These are phyloP conservation scores for Elgonia sp. DNA, from an alignment of 2,888 invertebrate species.

Conservation along the genomic window DNA sequence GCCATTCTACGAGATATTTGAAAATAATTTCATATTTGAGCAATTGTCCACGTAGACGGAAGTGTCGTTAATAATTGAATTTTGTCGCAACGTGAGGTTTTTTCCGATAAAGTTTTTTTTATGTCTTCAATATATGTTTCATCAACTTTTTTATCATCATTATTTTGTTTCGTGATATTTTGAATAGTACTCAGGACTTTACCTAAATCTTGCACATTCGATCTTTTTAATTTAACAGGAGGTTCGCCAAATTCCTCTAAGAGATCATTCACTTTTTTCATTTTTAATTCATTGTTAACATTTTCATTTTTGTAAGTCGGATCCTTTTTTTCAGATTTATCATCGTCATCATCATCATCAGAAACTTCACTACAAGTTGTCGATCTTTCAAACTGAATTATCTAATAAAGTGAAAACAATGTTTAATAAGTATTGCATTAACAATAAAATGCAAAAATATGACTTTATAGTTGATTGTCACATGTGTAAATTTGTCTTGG, in stretches of 20 bases:
- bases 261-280: neutral
- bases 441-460: too few species aligned
- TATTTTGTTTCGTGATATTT: slow-evolving; percentile 3
- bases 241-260: slow-evolving; percentile 23
- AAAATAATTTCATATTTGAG: slow-evolving; percentile 32
- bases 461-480: too few species aligned
- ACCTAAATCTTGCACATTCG: neutral
- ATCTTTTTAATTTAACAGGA: slow-evolving; percentile 6
- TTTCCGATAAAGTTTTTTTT: slow-evolving; percentile 42
- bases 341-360: neutral
- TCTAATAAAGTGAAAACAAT: neutral
- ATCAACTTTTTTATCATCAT: neutral
- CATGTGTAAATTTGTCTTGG: too few species aligned
- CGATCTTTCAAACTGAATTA: neutral
- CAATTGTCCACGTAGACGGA: slow-evolving; percentile 26
- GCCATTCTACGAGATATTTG: slow-evolving; percentile 41
- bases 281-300: neutral
- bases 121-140: slow-evolving; percentile 16
- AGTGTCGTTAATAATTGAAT: slow-evolving; percentile 48
- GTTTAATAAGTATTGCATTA: too few species aligned
- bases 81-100: slow-evolving; percentile 28
- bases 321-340: neutral
- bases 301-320: neutral
- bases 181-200: neutral
- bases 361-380: neutral